Conservation (phyloP, 2,113 vertebrate genomes). For the Dicentrarchus labrax region DNA sequence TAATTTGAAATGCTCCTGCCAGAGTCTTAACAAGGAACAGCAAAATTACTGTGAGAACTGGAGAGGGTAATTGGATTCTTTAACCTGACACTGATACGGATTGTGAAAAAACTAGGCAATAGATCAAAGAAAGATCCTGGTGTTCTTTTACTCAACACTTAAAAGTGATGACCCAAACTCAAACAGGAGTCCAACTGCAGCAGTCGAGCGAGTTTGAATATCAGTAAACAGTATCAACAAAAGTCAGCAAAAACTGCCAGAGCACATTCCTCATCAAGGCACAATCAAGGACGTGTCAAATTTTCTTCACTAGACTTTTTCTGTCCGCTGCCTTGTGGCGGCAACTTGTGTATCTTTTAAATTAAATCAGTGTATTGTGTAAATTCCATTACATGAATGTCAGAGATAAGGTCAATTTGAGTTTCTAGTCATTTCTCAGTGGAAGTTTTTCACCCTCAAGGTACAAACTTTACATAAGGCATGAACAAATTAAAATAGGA, state of each 20-base stretch:
- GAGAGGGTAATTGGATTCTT: conserved; percentile 5
- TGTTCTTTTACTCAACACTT: neutral
- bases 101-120: neutral
- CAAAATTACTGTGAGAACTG: neutral
- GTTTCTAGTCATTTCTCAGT: neutral
- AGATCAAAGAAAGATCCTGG: neutral
- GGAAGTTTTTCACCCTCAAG: neutral
- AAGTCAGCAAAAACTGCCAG: conserved; percentile 5
- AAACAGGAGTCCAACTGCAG: neutral
- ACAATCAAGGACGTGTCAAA: neutral
- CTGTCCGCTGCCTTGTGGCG: neutral
- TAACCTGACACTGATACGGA: neutral
- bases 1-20: neutral
- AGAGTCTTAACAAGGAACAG: neutral
- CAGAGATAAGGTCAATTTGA: conserved; percentile 4
- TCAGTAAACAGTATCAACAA: neutral
- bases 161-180: conserved; percentile 22
- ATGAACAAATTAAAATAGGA: neutral
- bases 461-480: neutral
- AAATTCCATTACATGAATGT: conserved; percentile 23
- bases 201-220: neutral
- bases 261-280: conserved; percentile 13
- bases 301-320: neutral
- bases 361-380: neutral
- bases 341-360: neutral